Conservation (phyloP, 1,140 invertebrate species). For the Scaptodrosophila lebanonensis region DNA sequence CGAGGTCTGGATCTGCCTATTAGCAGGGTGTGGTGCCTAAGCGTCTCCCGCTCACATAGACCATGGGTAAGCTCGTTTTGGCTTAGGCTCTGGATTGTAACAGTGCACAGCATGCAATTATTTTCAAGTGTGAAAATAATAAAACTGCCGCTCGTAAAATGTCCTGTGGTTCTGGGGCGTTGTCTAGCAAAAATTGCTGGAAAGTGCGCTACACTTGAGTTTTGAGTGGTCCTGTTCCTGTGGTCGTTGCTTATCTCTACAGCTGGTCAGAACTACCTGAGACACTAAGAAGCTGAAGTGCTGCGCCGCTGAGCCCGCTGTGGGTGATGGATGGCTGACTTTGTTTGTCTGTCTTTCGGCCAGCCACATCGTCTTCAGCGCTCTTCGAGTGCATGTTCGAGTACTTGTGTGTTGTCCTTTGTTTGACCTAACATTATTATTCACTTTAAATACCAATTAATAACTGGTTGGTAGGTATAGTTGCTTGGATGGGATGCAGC, state of each 20-base stretch:
- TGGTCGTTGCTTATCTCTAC: background rate
- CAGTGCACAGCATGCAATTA: conserved; percentile 70
- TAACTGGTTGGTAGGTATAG: conserved; percentile 53
- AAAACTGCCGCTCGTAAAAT: conserved; percentile 64
- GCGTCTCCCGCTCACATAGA: background rate
- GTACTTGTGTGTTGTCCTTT: conserved; percentile 63
- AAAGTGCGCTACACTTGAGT: conserved; percentile 51
- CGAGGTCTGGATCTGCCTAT: conserved; percentile 35
- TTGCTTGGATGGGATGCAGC: conserved; percentile 21
- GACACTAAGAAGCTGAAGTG: conserved; percentile 29
- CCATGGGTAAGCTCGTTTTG: conserved; percentile 56
- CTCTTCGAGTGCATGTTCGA: too few relatives aligned
- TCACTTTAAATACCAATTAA: conserved; percentile 75
- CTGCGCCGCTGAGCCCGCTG: conserved; percentile 52
- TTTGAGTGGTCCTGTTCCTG: background rate
- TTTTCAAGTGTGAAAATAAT: conserved; percentile 72
- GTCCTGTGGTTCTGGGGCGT: conserved; percentile 48
- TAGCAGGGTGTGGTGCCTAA: conserved; percentile 6
- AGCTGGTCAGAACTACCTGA: too few relatives aligned
- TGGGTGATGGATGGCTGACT: conserved; percentile 64
- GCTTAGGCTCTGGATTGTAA: conserved; percentile 41
- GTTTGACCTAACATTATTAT: conserved; percentile 69
- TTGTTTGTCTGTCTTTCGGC: background rate
- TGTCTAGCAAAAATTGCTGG: conserved; percentile 24
- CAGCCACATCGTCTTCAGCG: background rate